Conservation (phyloP, 2,888 invertebrate genomes). For the Hermaeophaga mercurialis region DNA sequence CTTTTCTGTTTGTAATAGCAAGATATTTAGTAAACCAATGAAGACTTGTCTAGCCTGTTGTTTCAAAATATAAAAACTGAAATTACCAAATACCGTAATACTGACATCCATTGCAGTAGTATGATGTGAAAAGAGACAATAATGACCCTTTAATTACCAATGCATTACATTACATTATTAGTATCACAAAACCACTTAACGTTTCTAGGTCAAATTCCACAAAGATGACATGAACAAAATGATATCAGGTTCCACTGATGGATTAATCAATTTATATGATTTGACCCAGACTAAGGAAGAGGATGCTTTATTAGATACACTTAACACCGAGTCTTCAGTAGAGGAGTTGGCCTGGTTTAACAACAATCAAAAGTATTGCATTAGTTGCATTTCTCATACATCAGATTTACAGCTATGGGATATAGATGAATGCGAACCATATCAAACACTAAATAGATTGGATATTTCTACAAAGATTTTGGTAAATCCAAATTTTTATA, state of each 20-base stretch:
- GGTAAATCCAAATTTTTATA: no score
- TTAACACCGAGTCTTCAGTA: slow-evolving; percentile 81
- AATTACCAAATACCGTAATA: no score
- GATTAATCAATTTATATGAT: slow-evolving; percentile 84
- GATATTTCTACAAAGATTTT: slow-evolving; percentile 65
- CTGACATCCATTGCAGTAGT: no score
- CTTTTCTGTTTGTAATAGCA: no score
- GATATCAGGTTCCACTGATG: slow-evolving; percentile 81
- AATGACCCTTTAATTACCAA: background rate
- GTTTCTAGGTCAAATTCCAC: slow-evolving; percentile 71
- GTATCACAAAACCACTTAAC: slow-evolving; percentile 7
- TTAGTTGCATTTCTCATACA: slow-evolving; percentile 74
- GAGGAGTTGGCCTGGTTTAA: slow-evolving; percentile 65
- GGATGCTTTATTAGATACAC: slow-evolving; percentile 75
- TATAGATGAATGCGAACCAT: slow-evolving; percentile 65
- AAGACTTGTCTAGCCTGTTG: no score
- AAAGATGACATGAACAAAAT: slow-evolving; percentile 67
- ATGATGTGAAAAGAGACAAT: no score
- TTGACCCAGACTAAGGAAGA: slow-evolving; percentile 75
- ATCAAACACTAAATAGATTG: slow-evolving; percentile 63
- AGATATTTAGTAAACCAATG: no score
- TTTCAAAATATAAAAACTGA: no score
- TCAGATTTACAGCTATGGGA: slow-evolving; percentile 75
- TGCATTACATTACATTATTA: background rate
- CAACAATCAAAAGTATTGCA: slow-evolving; percentile 57